Conservation (phyloP, 2,113 vertebrate genomes). For the Saccopteryx leptura region DNA sequence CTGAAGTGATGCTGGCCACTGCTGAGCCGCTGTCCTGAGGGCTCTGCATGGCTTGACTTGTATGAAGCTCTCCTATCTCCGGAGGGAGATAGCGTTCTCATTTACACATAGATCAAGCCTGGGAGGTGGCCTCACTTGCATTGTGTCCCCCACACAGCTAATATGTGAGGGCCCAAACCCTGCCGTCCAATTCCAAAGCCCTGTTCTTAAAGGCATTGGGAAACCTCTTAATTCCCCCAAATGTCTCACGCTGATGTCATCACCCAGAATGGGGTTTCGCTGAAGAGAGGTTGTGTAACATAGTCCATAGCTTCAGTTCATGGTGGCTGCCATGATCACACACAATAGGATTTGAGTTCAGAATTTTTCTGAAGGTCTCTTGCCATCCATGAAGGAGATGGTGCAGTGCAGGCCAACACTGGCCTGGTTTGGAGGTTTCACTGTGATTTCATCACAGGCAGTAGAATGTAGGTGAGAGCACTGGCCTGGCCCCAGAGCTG, state of each 20-base stretch:
- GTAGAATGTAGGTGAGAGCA: neutral
- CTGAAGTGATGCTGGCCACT: neutral
- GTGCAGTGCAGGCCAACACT: neutral
- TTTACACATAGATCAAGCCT: neutral
- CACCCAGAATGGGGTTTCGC: too few species aligned
- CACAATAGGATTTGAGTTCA: too few species aligned
- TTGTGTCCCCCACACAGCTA: neutral
- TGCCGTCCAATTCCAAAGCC: accelerated
- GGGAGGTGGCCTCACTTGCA: neutral
- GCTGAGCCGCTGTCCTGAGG: too few species aligned
- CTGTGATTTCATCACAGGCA: neutral
- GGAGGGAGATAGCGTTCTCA: accelerated
- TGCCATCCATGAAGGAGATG: neutral
- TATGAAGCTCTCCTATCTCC: accelerated
- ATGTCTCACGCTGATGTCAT: neutral
- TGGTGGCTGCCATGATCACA: neutral
- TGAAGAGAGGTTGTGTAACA: neutral
- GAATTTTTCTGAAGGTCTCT: neutral
- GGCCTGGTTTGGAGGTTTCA: neutral
- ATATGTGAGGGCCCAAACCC: accelerated
- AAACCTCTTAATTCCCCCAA: neutral
- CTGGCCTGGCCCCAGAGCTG: neutral
- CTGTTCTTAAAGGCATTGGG: neutral
- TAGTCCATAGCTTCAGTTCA: neutral
- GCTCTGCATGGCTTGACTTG: accelerated